phyloP scores from a whole-genome alignment of 1,140 invertebrate genomes.

The Melipona quadrifasciata region DNA sequence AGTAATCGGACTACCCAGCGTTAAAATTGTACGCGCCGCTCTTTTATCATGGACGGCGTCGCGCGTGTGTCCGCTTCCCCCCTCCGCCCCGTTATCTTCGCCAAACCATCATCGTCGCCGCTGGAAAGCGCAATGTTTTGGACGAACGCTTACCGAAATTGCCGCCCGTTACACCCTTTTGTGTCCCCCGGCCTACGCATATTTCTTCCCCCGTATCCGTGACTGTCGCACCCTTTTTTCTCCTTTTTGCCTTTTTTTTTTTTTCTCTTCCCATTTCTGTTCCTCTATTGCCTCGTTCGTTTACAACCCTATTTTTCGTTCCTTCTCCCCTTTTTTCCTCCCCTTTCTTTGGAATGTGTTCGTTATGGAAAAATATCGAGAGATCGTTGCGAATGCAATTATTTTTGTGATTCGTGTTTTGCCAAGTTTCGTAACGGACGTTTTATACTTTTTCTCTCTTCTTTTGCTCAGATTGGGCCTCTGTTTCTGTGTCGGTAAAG shows the following conservation, averaged over 20 bases:
- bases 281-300: background rate
- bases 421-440: too few relatives aligned
- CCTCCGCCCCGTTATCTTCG: constrained; percentile 23
- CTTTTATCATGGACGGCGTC: constrained; percentile 18
- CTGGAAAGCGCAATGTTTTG: constrained; percentile 54
- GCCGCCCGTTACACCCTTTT: constrained; percentile 52
- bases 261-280: background rate
- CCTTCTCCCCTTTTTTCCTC: background rate
- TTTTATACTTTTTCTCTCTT: too few relatives aligned
- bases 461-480: too few relatives aligned
- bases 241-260: background rate
- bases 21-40: constrained; percentile 53
- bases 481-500: too few relatives aligned
- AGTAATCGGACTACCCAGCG: constrained; percentile 34
- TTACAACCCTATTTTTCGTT: background rate
- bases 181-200: constrained; percentile 10
- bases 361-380: background rate
- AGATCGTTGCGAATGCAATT: too few relatives aligned
- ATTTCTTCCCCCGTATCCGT: constrained; percentile 9
- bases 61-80: background rate
- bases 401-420: too few relatives aligned
- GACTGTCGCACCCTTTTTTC: too few relatives aligned
- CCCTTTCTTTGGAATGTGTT: background rate
- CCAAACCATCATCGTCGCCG: constrained; percentile 32
- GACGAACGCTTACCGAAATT: constrained; percentile 62